phyloP scores from a whole-genome alignment of 2,797 vertebrate genomes.

The Denticeps clupeoides region DNA sequence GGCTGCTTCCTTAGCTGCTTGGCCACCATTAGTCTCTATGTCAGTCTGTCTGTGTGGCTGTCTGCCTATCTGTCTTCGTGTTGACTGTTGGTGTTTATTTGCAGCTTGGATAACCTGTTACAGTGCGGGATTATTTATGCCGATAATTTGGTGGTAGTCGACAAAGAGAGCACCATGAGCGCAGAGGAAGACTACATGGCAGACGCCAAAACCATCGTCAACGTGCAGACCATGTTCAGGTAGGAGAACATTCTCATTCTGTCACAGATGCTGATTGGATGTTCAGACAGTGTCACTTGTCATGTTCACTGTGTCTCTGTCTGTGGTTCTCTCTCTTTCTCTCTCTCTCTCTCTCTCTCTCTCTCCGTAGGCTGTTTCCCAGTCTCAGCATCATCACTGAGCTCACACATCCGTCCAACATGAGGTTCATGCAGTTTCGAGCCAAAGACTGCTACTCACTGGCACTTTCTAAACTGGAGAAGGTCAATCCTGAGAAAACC shows the following conservation, averaged over 20 bases:
- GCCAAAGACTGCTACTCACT: slow-evolving; percentile 97
- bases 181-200: slow-evolving; percentile 97
- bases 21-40: no score
- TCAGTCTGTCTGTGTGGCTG: no score
- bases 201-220: slow-evolving; percentile 94
- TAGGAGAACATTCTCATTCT: slow-evolving; percentile 28
- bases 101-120: slow-evolving; percentile 86
- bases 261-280: no score
- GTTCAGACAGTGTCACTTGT: background rate
- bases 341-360: slow-evolving; percentile 15
- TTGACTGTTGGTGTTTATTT: background rate
- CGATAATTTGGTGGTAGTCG: slow-evolving; percentile 93
- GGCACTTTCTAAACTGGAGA: slow-evolving; percentile 89
- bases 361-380: slow-evolving; percentile 78
- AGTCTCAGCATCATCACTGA: slow-evolving; percentile 96
- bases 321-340: background rate
- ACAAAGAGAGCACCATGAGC: slow-evolving; percentile 97
- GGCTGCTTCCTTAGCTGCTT: no score
- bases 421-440: slow-evolving; percentile 98
- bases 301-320: background rate
- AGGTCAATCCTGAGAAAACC: slow-evolving; percentile 57
- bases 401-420: slow-evolving; percentile 93
- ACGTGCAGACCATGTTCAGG: slow-evolving; percentile 96
- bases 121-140: slow-evolving; percentile 92
- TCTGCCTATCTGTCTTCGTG: background rate